phyloP scores from a whole-genome alignment of 2,113 vertebrate species.

The Amazona vittata region DNA sequence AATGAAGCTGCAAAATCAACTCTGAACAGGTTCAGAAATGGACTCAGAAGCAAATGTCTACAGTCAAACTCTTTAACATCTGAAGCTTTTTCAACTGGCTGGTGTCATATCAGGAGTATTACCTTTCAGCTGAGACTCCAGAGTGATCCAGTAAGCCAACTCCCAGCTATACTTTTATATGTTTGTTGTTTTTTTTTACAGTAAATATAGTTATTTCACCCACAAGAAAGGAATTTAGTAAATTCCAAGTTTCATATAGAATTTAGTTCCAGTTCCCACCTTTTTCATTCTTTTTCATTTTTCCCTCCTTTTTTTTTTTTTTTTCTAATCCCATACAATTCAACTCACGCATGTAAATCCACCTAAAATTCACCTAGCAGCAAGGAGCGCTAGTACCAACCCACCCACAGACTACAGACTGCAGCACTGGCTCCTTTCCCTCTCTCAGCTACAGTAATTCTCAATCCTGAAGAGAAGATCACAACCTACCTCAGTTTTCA shows the following conservation, averaged over 20 bases:
- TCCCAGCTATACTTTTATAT: not conserved
- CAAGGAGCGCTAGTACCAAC: not conserved
- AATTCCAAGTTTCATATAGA: not conserved
- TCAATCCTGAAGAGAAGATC: not conserved
- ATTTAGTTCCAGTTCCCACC: not conserved
- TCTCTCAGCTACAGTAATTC: not conserved
- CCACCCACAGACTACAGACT: not conserved
- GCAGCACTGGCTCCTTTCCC: not conserved
- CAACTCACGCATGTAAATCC: not conserved
- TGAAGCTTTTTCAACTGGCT: not conserved
- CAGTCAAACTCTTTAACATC: not conserved
- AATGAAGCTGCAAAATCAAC: not conserved
- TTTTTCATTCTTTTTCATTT: not conserved
- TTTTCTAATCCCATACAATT: not conserved
- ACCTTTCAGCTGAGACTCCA: not conserved
- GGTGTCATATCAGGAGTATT: not conserved
- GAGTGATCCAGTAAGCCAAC: not conserved
- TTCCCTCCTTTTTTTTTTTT: not conserved
- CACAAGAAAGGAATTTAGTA: not conserved
- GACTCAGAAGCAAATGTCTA: not conserved
- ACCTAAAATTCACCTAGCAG: not conserved
- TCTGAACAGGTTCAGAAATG: not conserved
- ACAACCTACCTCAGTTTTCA: not conserved
- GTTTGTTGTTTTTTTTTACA: not conserved
- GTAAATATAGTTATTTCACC: not conserved